A percentile compares a stretch with the other conserved stretches of the same genome.
phyloP scores from a whole-genome alignment of 2,888 invertebrate species.

The Agriotes lineatus region DNA sequence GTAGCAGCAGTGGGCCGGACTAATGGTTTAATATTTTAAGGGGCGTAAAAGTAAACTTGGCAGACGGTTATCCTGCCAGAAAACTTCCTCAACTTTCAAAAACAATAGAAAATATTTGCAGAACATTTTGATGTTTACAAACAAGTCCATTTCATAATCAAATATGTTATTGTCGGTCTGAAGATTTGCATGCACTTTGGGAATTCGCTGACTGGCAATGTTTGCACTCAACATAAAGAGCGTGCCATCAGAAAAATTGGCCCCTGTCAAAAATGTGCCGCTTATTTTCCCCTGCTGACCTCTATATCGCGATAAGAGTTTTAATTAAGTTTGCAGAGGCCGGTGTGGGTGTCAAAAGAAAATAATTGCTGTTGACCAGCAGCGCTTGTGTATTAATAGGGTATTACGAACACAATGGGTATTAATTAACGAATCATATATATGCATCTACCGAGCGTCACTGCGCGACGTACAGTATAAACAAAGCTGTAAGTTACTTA shows the following conservation, averaged over 20 bases:
- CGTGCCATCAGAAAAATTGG: not conserved
- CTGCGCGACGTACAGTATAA: constrained; percentile 18
- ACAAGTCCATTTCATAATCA: constrained; percentile 34
- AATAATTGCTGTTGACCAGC: constrained; percentile 23
- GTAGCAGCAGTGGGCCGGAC: no score
- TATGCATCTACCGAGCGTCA: constrained; percentile 23
- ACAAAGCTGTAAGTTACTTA: constrained; percentile 45
- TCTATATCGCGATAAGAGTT: constrained; percentile 1
- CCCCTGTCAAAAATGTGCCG: not conserved
- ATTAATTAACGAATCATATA: constrained; percentile 30
- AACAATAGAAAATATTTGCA: not conserved
- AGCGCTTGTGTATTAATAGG: not conserved
- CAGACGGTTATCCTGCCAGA: no score
- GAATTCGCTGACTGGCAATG: not conserved
- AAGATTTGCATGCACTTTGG: constrained; percentile 4
- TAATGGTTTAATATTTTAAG: no score
- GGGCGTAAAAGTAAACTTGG: no score
- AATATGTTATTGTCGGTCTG: constrained; percentile 17
- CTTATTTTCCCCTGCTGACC: not conserved
- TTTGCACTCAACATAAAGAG: not conserved
- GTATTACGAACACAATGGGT: constrained; percentile 15
- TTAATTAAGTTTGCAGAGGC: constrained; percentile 2
- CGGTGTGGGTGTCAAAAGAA: constrained; percentile 11
- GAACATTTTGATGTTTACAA: constrained; percentile 20
- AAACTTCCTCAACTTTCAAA: no score